Evolutionary conservation across 2,888 invertebrate species (phyloP).

Genomic region (Trimorus sp.): DNA sequence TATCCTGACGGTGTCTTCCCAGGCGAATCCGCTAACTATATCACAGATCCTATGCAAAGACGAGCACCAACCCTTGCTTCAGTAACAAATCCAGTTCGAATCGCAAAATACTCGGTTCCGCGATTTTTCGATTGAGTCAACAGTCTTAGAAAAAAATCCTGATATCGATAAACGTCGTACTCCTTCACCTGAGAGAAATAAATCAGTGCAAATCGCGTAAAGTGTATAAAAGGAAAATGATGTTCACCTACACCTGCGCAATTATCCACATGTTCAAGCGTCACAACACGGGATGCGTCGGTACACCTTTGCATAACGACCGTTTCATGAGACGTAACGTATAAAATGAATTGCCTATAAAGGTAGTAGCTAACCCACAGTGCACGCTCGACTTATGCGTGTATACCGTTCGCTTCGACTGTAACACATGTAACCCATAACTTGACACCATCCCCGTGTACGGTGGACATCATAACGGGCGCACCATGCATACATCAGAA

Average conservation of each 20-base stretch:
- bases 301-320: slow-evolving; percentile 70
- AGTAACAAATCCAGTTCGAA: slow-evolving; percentile 25
- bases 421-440: slow-evolving; percentile 74
- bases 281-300: slow-evolving; percentile 58
- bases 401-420: slow-evolving; percentile 68
- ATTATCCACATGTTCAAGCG: slow-evolving; percentile 52
- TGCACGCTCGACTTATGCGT: slow-evolving; percentile 71
- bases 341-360: slow-evolving; percentile 80
- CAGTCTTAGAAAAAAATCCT: too few species aligned
- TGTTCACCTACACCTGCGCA: slow-evolving; percentile 45
- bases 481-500: too few species aligned
- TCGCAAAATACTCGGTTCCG: too few species aligned
- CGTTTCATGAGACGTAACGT: slow-evolving; percentile 77
- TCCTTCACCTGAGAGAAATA: too few species aligned
- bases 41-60: slow-evolving; percentile 68
- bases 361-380: slow-evolving; percentile 72
- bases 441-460: slow-evolving; percentile 73
- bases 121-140: too few species aligned
- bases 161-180: too few species aligned
- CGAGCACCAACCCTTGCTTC: slow-evolving; percentile 44
- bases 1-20: slow-evolving; percentile 78
- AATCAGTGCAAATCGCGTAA: too few species aligned
- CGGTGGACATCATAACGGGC: slow-evolving; percentile 68
- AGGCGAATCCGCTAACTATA: slow-evolving; percentile 71
- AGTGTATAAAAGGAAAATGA: too few species aligned